These are phyloP conservation scores for Drosophila serrata DNA, from an alignment of 1,140 invertebrate species.

Conservation along the genomic window DNA sequence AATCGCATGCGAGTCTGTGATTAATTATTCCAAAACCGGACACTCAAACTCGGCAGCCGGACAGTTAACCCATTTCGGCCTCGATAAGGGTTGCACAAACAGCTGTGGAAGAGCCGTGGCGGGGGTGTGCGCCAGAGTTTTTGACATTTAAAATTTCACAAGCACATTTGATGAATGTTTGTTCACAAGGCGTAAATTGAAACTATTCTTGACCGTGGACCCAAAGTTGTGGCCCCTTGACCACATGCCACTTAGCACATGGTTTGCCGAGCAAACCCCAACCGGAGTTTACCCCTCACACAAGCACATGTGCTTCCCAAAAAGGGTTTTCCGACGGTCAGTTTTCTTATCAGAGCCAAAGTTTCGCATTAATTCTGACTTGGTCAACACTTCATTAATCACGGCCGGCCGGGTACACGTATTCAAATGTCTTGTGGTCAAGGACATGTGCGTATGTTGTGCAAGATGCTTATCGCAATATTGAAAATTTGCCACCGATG, in stretches of 20 bases:
- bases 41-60: slow-evolving; percentile 60
- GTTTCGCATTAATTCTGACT: slow-evolving; percentile 78
- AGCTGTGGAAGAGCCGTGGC: slow-evolving; percentile 44
- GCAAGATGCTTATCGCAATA: slow-evolving; percentile 68
- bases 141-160: slow-evolving; percentile 73
- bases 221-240: slow-evolving; percentile 57
- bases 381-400: slow-evolving; percentile 82
- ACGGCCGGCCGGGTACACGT: slow-evolving; percentile 49
- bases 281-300: neutral
- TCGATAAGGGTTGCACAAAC: slow-evolving; percentile 77
- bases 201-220: slow-evolving; percentile 71
- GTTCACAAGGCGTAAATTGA: slow-evolving; percentile 81
- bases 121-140: slow-evolving; percentile 39
- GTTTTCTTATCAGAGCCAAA: slow-evolving; percentile 62
- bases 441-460: slow-evolving; percentile 59
- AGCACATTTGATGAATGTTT: slow-evolving; percentile 75
- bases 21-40: slow-evolving; percentile 84
- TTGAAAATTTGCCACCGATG: slow-evolving; percentile 37
- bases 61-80: slow-evolving; percentile 79
- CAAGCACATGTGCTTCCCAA: slow-evolving; percentile 50
- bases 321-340: slow-evolving; percentile 41
- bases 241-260: slow-evolving; percentile 82
- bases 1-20: slow-evolving; percentile 83
- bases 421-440: slow-evolving; percentile 62
- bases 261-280: slow-evolving; percentile 22